phyloP scores from a whole-genome alignment of 1,140 invertebrate species.

The Hylyphantes graminicola region DNA sequence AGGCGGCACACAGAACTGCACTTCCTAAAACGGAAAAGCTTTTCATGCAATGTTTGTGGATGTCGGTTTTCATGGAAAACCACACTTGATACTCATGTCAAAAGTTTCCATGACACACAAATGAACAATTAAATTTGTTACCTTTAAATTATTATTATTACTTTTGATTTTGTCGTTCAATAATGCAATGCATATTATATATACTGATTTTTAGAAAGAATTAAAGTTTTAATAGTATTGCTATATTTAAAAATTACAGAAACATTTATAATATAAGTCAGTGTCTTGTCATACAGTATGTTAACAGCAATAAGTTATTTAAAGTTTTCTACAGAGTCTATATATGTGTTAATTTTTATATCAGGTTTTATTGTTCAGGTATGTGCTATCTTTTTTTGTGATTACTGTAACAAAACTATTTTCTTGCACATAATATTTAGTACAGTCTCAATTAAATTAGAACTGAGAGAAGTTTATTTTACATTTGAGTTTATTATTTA shows the following conservation, averaged over 20 bases:
- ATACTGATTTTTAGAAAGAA: not conserved
- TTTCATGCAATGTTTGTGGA: constrained; percentile 50
- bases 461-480: too few species aligned
- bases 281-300: not conserved
- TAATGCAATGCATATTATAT: too few species aligned
- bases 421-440: too few species aligned
- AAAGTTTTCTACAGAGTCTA: not conserved
- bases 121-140: too few species aligned
- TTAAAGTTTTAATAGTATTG: not conserved
- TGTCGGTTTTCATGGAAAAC: constrained; percentile 58
- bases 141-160: too few species aligned
- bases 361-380: too few species aligned
- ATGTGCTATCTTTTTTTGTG: too few species aligned
- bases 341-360: too few species aligned
- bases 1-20: constrained; percentile 49
- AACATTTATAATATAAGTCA: not conserved
- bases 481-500: too few species aligned
- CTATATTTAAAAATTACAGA: not conserved
- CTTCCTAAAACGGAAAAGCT: constrained; percentile 46
- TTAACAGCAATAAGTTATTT: not conserved
- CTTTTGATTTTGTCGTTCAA: too few species aligned
- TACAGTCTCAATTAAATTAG: too few species aligned
- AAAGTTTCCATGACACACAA: constrained; percentile 28
- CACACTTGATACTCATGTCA: constrained; percentile 53
- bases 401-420: too few species aligned